phyloP scores from a whole-genome alignment of 2,797 vertebrate species.

The Thripadectes ignobilis region DNA sequence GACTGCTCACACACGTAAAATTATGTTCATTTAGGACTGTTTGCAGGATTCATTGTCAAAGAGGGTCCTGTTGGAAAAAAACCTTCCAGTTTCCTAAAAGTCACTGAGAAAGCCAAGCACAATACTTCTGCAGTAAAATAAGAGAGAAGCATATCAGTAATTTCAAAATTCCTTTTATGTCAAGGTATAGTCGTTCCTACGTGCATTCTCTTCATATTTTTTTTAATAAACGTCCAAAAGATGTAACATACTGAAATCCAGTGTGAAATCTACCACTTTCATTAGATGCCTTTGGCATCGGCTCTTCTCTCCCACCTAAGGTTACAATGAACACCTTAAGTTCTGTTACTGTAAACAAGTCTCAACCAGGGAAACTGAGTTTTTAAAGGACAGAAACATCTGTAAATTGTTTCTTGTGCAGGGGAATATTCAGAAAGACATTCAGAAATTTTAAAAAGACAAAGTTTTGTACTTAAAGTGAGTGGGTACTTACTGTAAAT shows the following conservation, averaged over 20 bases:
- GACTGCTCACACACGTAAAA: not conserved
- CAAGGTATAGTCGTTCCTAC: not conserved
- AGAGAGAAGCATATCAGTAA: not conserved
- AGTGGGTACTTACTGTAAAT: slow-evolving; percentile 17
- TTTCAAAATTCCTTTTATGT: not conserved
- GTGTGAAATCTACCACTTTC: not conserved
- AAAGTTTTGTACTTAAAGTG: not conserved
- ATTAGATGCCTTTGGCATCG: not conserved
- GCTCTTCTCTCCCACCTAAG: not conserved
- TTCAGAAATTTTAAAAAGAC: not conserved
- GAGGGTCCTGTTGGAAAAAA: not conserved
- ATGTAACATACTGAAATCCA: not conserved
- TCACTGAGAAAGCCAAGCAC: not conserved
- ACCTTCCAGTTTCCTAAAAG: not conserved
- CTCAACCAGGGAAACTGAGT: not conserved
- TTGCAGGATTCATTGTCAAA: not conserved
- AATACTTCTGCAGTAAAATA: not conserved
- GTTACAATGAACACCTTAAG: not conserved
- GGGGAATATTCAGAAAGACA: not conserved
- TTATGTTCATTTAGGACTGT: not conserved
- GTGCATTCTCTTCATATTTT: not conserved
- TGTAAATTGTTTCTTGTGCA: not conserved
- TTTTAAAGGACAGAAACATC: not conserved
- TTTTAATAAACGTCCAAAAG: not conserved
- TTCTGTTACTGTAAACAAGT: not conserved